phyloP scores from a whole-genome alignment of 2,113 vertebrate species.

The Cisticola juncidis region DNA sequence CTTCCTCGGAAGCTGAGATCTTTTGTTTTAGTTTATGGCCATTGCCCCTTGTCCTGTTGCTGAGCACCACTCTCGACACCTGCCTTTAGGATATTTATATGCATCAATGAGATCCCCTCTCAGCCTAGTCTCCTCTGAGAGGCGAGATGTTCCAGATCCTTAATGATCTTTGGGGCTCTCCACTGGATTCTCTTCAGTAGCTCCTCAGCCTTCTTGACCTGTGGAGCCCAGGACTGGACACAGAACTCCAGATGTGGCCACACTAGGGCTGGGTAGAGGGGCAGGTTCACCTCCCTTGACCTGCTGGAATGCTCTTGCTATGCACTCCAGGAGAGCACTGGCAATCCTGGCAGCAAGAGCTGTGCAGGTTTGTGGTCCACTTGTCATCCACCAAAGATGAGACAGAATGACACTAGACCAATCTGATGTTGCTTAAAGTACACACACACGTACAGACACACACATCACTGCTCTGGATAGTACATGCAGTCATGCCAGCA shows the following conservation, averaged over 20 bases:
- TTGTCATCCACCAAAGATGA: background rate
- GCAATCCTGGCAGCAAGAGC: background rate
- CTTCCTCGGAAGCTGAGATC: background rate
- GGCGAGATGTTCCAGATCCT: background rate
- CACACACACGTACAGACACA: background rate
- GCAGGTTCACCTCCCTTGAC: background rate
- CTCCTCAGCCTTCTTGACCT: background rate
- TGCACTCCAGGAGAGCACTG: background rate
- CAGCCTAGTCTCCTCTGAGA: background rate
- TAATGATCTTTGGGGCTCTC: background rate
- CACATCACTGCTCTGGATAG: background rate
- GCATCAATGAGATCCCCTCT: background rate
- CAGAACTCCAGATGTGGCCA: background rate
- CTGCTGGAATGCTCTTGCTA: background rate
- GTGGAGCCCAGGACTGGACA: background rate
- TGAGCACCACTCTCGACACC: background rate
- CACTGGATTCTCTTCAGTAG: background rate
- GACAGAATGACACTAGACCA: background rate
- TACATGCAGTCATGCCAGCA: background rate
- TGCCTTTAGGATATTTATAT: background rate
- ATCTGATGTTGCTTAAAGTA: background rate
- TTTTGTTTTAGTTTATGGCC: background rate
- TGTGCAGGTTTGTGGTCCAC: background rate
- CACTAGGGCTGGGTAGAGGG: background rate
- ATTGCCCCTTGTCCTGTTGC: background rate